Base-by-base conservation (phyloP, 2,888 invertebrate genomes). In the Eucriotettix oculatus region DNA sequence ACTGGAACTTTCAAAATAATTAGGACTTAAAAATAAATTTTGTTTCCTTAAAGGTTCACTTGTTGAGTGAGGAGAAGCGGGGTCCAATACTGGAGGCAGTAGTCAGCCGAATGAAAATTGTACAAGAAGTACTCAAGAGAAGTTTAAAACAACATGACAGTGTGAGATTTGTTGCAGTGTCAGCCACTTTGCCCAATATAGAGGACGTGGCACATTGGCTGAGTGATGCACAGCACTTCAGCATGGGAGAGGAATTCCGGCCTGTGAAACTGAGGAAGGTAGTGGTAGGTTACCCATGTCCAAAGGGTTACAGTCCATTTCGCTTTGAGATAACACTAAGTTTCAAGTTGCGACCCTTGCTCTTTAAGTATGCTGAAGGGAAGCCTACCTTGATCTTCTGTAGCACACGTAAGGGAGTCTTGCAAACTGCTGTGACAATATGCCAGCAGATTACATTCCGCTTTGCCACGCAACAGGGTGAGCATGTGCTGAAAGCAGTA, bases 81-180 rank as follows among this genome's bases (percentile, higher is more conserved):
- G 90, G 90, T 0, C 84, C 89, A 0, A 86, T 84, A 12, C 73
- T 90, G 54, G 90, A 90, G 74, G 86, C 86, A 12, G 84, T 90
- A 1, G 83, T 90, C 56, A 85, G 85, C 68, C 75, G 90, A 62
- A 88, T 90, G 88, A 89, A 88, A 74, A 85, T 86, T 16, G 80
- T 86, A 62, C 79, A 83, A 70, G 76, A 17, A 66, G 65, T 65
- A 14, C 54, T 66, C 52, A 61, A 29, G 29, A 29, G 3, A 63
- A 56, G 59, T 55, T 54, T 55, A 41, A 29, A 1, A 55, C 0
- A 11, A 10, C 55, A 14, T 12, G 7, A 10, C 43, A 11, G 16
- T 16, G 60, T 64, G 40, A 56, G 90, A 67, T 87, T 89, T 70
- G 73, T 90, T 10, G 88, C 87, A 0, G 82, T 85, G 0, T 90